Base-by-base conservation (phyloP, 2,888 invertebrate species). In the Xanthorhoe designata region DNA sequence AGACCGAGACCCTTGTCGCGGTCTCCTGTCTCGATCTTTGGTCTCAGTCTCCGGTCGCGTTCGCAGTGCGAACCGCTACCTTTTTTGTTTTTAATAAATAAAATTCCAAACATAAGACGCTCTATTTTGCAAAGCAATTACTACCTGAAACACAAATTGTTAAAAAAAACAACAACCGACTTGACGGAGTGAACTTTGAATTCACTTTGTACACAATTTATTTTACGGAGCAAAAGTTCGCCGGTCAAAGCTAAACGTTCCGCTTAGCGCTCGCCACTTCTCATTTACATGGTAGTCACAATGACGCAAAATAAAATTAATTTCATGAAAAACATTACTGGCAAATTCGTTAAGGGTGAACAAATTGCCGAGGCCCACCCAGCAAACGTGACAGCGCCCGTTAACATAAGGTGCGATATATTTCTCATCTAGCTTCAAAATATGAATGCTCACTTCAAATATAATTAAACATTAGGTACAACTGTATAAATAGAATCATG, bases 381-480 rank as follows among this genome's bases (percentile, higher is more conserved):
- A 78, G 80, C 80, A 84, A 87, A 66, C 87, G 89, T 87, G 90
- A 87, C 87, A 82, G 84, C 86, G 84, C 81, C 83, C 87, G 83
- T 77, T 79, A 78, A 83, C 82, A 87, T 88, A 88, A 88, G 88
- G 86, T 85, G 81, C 84, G 84, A 83, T 85, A 84, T 84, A 65
- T 57, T 67, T 51, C n/a, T 19, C 51, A 18, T 24, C 38, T 42
- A 42, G 13, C 15, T 1, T 17, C 17, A 47, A 47, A 13, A 2
- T 38, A 38, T 42, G 38, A 42, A 13, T 42, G 13, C 13, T 10
- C 8, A 9, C 1, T 35, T 9, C 35, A 1, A 35, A 2, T 35
- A 35, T 0, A 9, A 35, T 9, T 35, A 9, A 2, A 9, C 35
- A 9, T 9, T 9, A 9, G n/a, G n/a, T n/a, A n/a, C n/a, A n/a